These are phyloP conservation scores for Mormyrus hasselquistii DNA, from an alignment of 2,797 vertebrate species.

Conservation along the genomic window DNA sequence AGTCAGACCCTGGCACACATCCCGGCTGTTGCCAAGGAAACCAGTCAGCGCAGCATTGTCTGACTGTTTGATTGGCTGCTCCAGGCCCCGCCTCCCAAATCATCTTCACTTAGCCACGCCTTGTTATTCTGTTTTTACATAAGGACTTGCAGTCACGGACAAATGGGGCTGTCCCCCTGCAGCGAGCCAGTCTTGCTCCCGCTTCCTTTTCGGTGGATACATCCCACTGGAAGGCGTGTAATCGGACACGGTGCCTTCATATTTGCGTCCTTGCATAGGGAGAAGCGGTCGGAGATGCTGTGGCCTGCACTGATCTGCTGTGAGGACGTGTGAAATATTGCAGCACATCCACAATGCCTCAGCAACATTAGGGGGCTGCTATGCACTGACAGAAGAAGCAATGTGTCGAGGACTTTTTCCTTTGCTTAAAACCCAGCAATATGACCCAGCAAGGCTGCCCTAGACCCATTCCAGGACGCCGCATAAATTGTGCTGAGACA, in stretches of 20 bases:
- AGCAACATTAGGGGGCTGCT: neutral
- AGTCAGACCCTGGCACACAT: constrained; percentile 18
- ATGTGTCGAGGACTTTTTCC: neutral
- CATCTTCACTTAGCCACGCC: neutral
- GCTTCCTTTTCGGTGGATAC: neutral
- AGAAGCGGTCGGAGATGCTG: neutral
- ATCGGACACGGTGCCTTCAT: neutral
- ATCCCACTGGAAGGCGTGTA: neutral
- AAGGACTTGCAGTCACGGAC: constrained; percentile 3
- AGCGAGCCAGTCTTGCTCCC: neutral
- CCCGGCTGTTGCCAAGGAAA: constrained; percentile 22
- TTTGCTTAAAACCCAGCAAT: neutral
- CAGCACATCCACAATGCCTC: neutral
- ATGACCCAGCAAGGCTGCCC: neutral
- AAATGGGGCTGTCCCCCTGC: neutral
- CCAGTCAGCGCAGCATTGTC: constrained; percentile 18
- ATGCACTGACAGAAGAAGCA: neutral
- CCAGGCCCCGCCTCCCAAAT: neutral
- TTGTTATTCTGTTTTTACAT: constrained; percentile 7
- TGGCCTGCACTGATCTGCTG: neutral
- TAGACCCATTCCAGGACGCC: neutral
- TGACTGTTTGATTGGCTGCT: constrained; percentile 20
- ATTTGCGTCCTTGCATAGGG: neutral
- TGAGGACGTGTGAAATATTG: neutral
- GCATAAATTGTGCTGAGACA: neutral